Evolutionary conservation across 2,113 vertebrate genomes (phyloP), one percentile per base, ranked within the genome.

Genomic region (Prunella himalayana): DNA sequence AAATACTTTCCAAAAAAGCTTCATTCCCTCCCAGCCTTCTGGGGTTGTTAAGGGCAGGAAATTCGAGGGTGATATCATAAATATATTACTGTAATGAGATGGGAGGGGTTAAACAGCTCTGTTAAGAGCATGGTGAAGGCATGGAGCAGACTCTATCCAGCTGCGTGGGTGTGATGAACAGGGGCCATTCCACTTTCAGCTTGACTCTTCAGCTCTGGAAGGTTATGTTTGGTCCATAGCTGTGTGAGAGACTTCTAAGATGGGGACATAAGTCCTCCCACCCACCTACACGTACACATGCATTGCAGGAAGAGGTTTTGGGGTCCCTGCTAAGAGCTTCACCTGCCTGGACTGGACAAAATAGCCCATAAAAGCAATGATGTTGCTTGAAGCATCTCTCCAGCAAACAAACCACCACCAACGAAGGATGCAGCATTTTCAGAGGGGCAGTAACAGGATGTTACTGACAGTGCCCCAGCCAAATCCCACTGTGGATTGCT

Each of bases 1-100:
- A 91, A 90, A 89, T 71, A 54, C 64, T 85, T 90, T 95, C 65
- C 82, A 88, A 93, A 90, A 96, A 86, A 1, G 7, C 85, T 92
- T 72, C 39, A 51, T 69, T 93, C 88, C 88, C 83, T 96, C 88
- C 88, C 82, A 95, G 82, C 94, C 90, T 96, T 41, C 88, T 96
- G 88, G 88, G 88, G 60, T 71, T 88, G 85, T 96, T 92, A 92
- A 93, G 88, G 82, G 88, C 90, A 97, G 90, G 94, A 90, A 96
- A 95, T 86, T 96, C 18, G 5, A 95, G 68, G 44, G 93, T 94
- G 93, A 93, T 95, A 96, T 93, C 92, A 97, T 92, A 94, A 96
- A 94, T 90, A 78, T 44, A 93, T 81, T 93, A 88, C 88, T 95
- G 71, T 92, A 96, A 96, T 93, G 92, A 96, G 92, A 78, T 94